Evolutionary conservation across 2,888 invertebrate genomes (phyloP).

Genomic region (Lepidonotus clava): DNA sequence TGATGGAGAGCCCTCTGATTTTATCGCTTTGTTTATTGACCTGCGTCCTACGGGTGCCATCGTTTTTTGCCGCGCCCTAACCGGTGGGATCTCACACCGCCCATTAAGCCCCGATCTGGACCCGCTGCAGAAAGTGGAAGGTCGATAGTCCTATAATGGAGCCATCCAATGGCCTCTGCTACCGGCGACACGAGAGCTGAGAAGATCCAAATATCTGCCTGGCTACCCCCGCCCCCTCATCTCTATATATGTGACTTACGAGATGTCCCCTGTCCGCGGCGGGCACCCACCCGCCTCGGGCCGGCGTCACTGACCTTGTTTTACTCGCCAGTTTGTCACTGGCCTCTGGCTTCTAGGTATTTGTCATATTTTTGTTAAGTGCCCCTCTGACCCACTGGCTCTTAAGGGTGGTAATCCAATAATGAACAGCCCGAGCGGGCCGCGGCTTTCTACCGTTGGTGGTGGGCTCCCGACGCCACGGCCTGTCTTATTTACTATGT

Average conservation of each 20-base stretch:
- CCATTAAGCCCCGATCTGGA: background rate
- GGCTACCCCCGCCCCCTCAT: too few relatives aligned
- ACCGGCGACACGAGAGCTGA: too few relatives aligned
- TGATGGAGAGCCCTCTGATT: background rate
- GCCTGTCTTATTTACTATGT: constrained; percentile 12
- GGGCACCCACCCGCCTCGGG: too few relatives aligned
- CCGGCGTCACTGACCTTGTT: too few relatives aligned
- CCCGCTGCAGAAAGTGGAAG: background rate
- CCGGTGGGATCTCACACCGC: background rate
- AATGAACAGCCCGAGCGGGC: background rate
- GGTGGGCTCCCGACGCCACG: background rate
- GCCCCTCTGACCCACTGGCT: background rate
- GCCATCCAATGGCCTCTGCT: too few relatives aligned
- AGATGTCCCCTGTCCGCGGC: too few relatives aligned
- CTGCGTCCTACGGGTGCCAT: constrained; percentile 20
- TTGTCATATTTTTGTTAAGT: constrained; percentile 19
- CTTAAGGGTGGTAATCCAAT: constrained; percentile 23
- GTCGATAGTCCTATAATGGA: constrained; percentile 17
- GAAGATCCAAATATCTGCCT: too few relatives aligned
- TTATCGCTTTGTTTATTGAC: constrained; percentile 45
- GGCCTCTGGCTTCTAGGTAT: too few relatives aligned
- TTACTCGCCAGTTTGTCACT: too few relatives aligned
- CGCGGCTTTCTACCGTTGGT: background rate
- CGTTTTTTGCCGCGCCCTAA: background rate
- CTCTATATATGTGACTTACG: too few relatives aligned